A percentile compares a stretch with the other conserved stretches of the same genome.
Evolutionary conservation across 2,888 invertebrate species (phyloP).

Genomic region (Acrobasis consociella): DNA sequence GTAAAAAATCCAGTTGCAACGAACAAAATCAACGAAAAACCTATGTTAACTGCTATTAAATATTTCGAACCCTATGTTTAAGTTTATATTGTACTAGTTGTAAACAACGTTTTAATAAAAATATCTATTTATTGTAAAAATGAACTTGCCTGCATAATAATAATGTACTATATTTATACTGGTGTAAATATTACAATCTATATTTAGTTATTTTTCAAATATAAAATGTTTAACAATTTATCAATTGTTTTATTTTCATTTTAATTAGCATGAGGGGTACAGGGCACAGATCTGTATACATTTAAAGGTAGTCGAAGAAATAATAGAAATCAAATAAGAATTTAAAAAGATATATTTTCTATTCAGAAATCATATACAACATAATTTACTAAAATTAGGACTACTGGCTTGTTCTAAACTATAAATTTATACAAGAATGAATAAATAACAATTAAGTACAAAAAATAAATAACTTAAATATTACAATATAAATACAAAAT

Average conservation of each 20-base stretch:
- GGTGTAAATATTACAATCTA: constrained; percentile 69
- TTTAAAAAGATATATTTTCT: neutral
- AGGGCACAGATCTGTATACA: too few relatives aligned
- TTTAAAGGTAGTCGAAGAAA: too few relatives aligned
- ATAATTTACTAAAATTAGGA: too few relatives aligned
- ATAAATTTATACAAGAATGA: neutral
- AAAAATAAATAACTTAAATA: constrained; percentile 3
- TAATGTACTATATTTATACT: constrained; percentile 68
- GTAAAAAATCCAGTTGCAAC: constrained; percentile 85
- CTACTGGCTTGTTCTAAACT: too few relatives aligned
- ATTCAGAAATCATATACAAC: neutral
- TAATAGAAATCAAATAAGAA: too few relatives aligned
- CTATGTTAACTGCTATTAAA: constrained; percentile 82
- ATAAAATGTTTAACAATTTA: constrained; percentile 64
- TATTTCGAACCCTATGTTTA: constrained; percentile 81
- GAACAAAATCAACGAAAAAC: constrained; percentile 81
- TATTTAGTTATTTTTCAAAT: constrained; percentile 63
- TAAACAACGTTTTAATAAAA: constrained; percentile 40
- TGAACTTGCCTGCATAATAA: constrained; percentile 81
- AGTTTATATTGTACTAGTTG: constrained; percentile 37
- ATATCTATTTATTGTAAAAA: constrained; percentile 74
- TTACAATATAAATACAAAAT: neutral
- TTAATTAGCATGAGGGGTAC: too few relatives aligned
- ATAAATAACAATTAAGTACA: constrained; percentile 15
- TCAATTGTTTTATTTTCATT: constrained; percentile 37